A percentile compares a stretch with the other conserved stretches of the same genome.
These are phyloP conservation scores for Momotus momota DNA, from an alignment of 2,797 vertebrate species.

Conservation along the genomic window DNA sequence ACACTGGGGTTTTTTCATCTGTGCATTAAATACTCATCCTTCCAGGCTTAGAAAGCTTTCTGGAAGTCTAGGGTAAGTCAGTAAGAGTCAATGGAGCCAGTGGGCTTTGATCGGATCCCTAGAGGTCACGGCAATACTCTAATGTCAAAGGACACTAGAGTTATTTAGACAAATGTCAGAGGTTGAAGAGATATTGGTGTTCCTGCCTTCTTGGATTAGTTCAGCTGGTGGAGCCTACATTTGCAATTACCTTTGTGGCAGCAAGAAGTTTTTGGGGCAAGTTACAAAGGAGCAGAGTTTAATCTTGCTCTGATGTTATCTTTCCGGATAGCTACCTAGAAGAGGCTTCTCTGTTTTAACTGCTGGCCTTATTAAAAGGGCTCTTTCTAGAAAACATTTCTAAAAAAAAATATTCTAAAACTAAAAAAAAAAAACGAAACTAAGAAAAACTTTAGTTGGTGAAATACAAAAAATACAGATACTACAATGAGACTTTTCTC, in stretches of 20 bases:
- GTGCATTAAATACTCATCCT: neutral
- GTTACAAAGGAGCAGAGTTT: neutral
- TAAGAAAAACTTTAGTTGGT: neutral
- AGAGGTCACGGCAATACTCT: neutral
- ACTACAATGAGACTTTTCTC: neutral
- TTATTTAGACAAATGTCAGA: neutral
- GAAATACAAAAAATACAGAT: neutral
- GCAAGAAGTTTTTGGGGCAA: neutral
- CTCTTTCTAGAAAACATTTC: neutral
- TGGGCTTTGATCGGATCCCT: neutral
- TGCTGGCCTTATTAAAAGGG: neutral
- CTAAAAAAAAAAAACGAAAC: neutral
- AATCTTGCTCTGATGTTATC: neutral
- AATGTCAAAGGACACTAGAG: neutral
- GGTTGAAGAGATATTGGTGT: neutral
- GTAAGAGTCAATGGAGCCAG: neutral
- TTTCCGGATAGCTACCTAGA: neutral
- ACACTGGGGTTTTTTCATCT: neutral
- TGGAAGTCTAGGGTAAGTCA: neutral
- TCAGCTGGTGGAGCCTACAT: neutral
- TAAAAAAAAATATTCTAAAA: neutral
- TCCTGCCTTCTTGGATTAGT: neutral
- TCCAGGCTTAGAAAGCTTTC: constrained; percentile 4
- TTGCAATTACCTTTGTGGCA: neutral
- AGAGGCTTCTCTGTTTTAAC: neutral